Evolutionary conservation across 1,140 invertebrate genomes (phyloP).

Genomic region (Platyscapa corneri): DNA sequence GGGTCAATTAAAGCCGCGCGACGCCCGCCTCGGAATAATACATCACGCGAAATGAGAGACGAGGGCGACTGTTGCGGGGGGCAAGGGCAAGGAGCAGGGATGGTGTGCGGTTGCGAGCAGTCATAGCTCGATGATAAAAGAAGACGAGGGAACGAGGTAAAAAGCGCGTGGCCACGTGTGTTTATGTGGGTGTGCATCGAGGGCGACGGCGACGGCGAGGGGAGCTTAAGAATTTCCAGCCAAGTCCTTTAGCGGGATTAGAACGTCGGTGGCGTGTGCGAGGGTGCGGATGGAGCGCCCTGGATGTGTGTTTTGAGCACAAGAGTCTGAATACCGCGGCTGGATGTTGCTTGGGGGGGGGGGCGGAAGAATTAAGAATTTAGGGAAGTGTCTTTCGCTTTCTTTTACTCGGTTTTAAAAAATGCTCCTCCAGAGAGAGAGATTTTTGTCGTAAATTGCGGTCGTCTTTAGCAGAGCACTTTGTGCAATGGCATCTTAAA

Average conservation of each 20-base stretch:
- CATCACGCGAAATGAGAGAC: constrained; percentile 49
- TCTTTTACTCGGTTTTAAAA: not conserved
- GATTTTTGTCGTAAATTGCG: not conserved
- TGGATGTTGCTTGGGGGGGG: not conserved
- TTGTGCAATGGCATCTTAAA: not conserved
- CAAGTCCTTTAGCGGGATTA: constrained; percentile 49
- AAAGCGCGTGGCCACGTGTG: not conserved
- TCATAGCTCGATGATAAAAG: constrained; percentile 31
- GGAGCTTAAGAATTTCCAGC: constrained; percentile 53
- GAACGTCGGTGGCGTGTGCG: constrained; percentile 1
- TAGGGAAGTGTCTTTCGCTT: not conserved
- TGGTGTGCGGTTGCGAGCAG: not conserved
- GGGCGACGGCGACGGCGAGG: not conserved
- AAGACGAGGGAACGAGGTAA: constrained; percentile 10
- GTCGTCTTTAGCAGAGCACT: not conserved
- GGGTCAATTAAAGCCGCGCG: constrained; percentile 67
- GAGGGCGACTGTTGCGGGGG: not conserved
- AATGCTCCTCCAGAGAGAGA: not conserved
- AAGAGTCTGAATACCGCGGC: constrained; percentile 39
- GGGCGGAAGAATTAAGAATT: constrained; percentile 10
- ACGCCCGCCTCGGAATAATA: constrained; percentile 49
- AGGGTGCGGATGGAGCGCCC: constrained; percentile 52
- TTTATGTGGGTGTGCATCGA: not conserved
- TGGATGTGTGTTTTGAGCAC: constrained; percentile 50
- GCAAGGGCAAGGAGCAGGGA: too few species aligned